These are phyloP conservation scores for Gymnocypris eckloni DNA, from an alignment of 2,797 vertebrate species.

Conservation along the genomic window DNA sequence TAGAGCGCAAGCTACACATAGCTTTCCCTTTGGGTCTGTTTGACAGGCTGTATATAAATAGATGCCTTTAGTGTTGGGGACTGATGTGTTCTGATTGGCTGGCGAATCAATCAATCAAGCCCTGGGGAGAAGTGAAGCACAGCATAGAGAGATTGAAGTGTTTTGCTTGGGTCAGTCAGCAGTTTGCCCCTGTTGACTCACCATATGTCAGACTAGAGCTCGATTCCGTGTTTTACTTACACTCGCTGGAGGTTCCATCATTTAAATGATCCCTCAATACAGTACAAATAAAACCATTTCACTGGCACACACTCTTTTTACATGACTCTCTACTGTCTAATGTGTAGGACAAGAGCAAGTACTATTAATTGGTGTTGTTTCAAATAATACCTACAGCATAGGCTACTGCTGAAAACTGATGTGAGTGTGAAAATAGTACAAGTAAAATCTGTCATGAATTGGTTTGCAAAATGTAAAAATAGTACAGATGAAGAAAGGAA, in stretches of 20 bases:
- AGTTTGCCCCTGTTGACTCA: slow-evolving; percentile 70
- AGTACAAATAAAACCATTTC: background rate
- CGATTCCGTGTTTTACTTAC: slow-evolving; percentile 70
- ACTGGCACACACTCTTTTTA: background rate
- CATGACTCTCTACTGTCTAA: background rate
- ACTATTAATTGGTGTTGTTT: background rate
- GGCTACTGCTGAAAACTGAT: background rate
- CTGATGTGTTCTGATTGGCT: slow-evolving; percentile 78
- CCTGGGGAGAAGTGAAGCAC: slow-evolving; percentile 69
- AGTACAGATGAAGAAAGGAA: slow-evolving; percentile 47
- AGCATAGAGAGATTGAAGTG: slow-evolving; percentile 74
- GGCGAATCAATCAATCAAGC: slow-evolving; percentile 75
- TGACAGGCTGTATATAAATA: slow-evolving; percentile 76
- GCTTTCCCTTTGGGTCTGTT: slow-evolving; percentile 65
- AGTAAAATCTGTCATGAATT: slow-evolving; percentile 46
- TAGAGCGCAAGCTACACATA: slow-evolving; percentile 56
- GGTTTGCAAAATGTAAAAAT: slow-evolving; percentile 51
- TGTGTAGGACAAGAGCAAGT: background rate
- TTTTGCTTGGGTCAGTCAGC: slow-evolving; percentile 75
- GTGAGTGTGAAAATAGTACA: slow-evolving; percentile 4
- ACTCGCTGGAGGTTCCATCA: slow-evolving; percentile 49
- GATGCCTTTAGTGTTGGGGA: slow-evolving; percentile 61
- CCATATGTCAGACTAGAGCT: slow-evolving; percentile 69
- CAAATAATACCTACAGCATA: background rate
- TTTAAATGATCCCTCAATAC: slow-evolving; percentile 29